Base-by-base conservation (phyloP, 1,140 invertebrate species). In the Apocrypta bakeri region DNA sequence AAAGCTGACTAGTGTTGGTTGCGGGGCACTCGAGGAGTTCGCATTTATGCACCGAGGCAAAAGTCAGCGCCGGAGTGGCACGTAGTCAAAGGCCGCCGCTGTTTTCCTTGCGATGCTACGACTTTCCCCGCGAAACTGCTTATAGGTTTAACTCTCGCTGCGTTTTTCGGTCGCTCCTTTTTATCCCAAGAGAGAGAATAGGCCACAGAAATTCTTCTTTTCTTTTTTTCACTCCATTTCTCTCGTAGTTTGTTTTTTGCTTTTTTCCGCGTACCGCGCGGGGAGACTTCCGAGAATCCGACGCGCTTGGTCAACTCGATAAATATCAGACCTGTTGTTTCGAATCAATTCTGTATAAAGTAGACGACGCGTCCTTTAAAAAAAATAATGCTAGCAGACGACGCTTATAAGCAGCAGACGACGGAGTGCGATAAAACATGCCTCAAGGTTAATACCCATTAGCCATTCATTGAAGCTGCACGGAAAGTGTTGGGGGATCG, bases 41-140 rank as follows among this genome's bases (percentile, higher is more conserved):
- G 63, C 27, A 24, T 66, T 66, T 66, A 66, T 2, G 3, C 63
- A 66, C n/a, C 29, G 64, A 21, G 64, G 64, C 64, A 68, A 71
- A 71, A 71, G 31, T 68, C 64, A 25, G 1, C 11, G 69, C 6
- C 69, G 69, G 31, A 71, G 69, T 29, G 69, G 48, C 48, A 21
- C 33, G 31, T 7, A 71, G 69, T 37, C 31, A 37, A 37, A 37
- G 69, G 31, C 31, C n/a, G 69, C 69, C 68, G 31, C 24, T 25
- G 68, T 69, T 69, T 69, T 69, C 29, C 68, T 69, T 29, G 2
- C 27, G 68, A 69, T 24, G 69, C 69, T 29, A 8, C 25, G 64
- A 37, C 12, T 71, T 71, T 71, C 69, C 69, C 31, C 69, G 48
- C 48, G 17, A 56, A 6, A 17, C n/a, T 6, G 7, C 17, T 56